Evolutionary conservation across 2,797 vertebrate genomes (phyloP), one percentile per base, ranked within the genome.

Genomic region (Ciconia nigra): DNA sequence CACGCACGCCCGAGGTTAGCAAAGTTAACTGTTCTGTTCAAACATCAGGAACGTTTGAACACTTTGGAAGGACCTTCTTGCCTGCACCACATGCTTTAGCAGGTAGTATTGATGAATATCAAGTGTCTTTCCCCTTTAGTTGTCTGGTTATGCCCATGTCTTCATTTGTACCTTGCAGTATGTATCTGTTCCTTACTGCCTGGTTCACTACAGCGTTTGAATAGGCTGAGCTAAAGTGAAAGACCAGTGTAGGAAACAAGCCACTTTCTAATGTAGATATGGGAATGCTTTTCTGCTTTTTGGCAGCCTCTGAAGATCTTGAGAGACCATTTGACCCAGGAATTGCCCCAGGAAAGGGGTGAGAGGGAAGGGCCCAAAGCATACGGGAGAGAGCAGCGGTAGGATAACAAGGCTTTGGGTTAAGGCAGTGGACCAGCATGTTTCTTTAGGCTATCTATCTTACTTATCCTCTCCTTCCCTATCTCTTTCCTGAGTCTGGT

Each of bases 1-100:
- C 15, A 7, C 1, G 0, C 15, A 9, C 8, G 20, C 2, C 42
- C 0, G 0, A 13, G 15, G 24, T 16, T 14, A 33, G 41, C 17
- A 0, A 19, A 13, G 15, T 8, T 16, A n/a, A 15, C 9, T 4
- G 11, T 17, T 33, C 51, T 15, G 2, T 10, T 67, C 29, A 29
- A 35, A 15, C 19, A 21, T 4, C 24, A 22, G 58, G 9, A 55
- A 4, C 8, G 3, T 42, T 29, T 29, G 5, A 49, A 26, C 1
- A 2, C 9, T 25, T 46, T 7, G 37, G 52, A n/a, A 52, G 29
- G 39, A 41, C 3, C 26, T 55, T 55, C 15, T 37, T 31, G 51
- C 18, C 71, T 67, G 37, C 33, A 5, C 29, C 44, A 3, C 2
- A 0, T 1, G 0, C 44, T 69, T 51, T 35, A 22, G 35, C 54